Percentiles rank a stretch among this genome's conserved stretches.
Conservation (phyloP, 2,888 invertebrate genomes). For the Metopia argyrocephala region DNA sequence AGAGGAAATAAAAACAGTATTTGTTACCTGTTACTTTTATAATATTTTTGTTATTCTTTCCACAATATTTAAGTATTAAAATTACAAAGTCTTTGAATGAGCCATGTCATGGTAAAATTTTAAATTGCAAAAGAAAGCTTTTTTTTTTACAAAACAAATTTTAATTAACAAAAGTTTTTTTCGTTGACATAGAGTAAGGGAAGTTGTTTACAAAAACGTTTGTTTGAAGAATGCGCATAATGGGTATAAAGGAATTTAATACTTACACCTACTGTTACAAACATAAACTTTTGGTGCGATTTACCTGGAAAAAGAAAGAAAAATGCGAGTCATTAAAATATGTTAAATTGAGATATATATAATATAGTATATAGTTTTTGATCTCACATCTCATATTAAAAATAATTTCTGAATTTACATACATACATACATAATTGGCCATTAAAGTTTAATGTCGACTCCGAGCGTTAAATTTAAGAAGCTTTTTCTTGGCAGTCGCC, state of each 20-base stretch:
- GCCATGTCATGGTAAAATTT: constrained; percentile 49
- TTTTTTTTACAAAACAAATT: constrained; percentile 14
- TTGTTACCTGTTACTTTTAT: too few species aligned
- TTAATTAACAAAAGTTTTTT: constrained; percentile 50
- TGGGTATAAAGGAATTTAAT: constrained; percentile 8
- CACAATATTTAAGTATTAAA: background rate
- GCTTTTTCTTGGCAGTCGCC: too few species aligned
- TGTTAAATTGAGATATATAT: background rate
- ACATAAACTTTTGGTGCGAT: too few species aligned
- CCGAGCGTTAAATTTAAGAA: too few species aligned
- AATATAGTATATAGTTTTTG: too few species aligned
- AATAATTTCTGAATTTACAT: too few species aligned
- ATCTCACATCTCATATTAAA: too few species aligned
- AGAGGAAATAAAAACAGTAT: constrained; percentile 38
- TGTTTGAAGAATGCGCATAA: too few species aligned
- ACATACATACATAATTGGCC: too few species aligned
- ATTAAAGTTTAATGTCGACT: too few species aligned
- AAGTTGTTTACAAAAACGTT: background rate
- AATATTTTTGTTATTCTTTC: too few species aligned
- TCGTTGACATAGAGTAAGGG: background rate
- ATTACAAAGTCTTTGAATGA: constrained; percentile 18
- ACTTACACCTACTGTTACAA: constrained; percentile 26
- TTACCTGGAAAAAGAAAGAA: background rate
- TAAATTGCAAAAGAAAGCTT: constrained; percentile 20
- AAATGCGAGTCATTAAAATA: constrained; percentile 25